These are phyloP conservation scores for Macroramphosus scolopax DNA, from an alignment of 2,797 vertebrate species.

Conservation along the genomic window DNA sequence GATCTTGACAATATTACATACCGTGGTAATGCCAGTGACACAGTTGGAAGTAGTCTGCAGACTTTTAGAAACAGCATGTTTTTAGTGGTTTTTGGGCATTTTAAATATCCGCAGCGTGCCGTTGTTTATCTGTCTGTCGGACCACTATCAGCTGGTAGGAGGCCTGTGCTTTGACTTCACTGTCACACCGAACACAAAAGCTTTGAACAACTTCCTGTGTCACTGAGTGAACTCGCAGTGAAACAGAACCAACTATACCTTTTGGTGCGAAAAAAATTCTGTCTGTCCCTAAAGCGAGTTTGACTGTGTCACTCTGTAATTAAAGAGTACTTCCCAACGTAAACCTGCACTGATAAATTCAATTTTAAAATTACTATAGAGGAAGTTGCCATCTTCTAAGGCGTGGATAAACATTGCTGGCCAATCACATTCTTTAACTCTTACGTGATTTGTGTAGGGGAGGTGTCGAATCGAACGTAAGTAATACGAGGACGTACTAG, in stretches of 20 bases:
- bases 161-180: not conserved
- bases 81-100: conserved; percentile 11
- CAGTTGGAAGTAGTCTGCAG: conserved; percentile 33
- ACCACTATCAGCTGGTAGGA: not conserved
- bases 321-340: no score
- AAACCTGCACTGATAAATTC: rapidly evolving
- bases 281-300: not conserved
- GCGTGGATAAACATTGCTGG: not conserved
- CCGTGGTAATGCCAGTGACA: conserved; percentile 28
- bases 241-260: no score
- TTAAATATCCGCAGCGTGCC: not conserved
- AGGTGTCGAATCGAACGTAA: conserved; percentile 2
- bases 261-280: no score
- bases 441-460: conserved; percentile 15
- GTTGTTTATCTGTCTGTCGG: not conserved
- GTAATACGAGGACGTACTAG: rapidly evolving
- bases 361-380: not conserved
- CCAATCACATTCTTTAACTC: not conserved
- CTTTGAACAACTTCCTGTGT: conserved; percentile 45
- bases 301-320: not conserved
- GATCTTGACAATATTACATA: conserved; percentile 24
- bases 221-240: conserved; percentile 1
- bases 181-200: conserved; percentile 14
- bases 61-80: conserved; percentile 40
- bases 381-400: conserved; percentile 10